phyloP scores from a whole-genome alignment of 2,113 vertebrate genomes.

The Sylvietta virens region DNA sequence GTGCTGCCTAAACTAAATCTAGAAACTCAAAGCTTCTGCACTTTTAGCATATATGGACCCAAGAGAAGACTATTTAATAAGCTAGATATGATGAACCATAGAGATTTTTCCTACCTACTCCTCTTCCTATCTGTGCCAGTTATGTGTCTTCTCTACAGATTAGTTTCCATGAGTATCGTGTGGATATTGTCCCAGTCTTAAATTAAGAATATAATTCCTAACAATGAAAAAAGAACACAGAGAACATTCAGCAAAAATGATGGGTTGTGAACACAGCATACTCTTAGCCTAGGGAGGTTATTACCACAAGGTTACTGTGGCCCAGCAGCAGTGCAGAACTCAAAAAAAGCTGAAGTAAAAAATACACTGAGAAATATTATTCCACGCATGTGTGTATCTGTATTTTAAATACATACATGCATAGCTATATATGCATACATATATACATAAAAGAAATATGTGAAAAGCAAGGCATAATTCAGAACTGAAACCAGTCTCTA shows the following conservation, averaged over 20 bases:
- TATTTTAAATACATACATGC: background rate
- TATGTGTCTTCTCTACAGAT: background rate
- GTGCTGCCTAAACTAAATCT: background rate
- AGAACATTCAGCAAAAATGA: background rate
- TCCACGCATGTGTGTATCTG: accelerated
- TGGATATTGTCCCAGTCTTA: background rate
- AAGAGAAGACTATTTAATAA: background rate
- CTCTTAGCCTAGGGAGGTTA: background rate
- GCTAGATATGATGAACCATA: background rate
- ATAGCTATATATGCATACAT: background rate
- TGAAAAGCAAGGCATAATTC: background rate
- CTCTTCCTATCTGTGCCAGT: background rate
- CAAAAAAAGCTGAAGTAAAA: background rate
- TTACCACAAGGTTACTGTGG: background rate
- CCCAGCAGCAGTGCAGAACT: background rate
- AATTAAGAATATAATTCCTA: background rate
- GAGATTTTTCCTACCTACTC: background rate
- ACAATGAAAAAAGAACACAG: background rate
- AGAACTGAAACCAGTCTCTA: background rate
- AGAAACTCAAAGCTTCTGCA: background rate
- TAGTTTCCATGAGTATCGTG: background rate
- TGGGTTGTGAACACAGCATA: background rate
- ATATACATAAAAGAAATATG: background rate
- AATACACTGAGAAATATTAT: background rate
- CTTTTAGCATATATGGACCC: background rate